Base-by-base conservation (phyloP, 2,113 vertebrate species). In the Sarotherodon lohbergeri region DNA sequence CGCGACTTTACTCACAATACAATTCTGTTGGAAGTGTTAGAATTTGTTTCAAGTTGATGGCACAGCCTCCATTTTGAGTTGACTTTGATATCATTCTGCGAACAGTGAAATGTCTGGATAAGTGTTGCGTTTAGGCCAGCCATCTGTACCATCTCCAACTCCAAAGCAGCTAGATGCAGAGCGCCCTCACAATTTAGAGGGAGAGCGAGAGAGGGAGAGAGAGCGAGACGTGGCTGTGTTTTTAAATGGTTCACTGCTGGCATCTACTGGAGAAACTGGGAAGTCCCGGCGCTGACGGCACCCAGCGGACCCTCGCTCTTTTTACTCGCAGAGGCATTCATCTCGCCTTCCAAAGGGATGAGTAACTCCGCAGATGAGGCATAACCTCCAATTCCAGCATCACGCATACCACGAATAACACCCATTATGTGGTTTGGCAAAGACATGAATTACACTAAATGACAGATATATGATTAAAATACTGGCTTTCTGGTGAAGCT, bases 1-100 rank as follows among this genome's bases (percentile, higher is more conserved):
- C 7, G 80, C 82, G 89, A 93, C 92, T 95, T 93, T 93, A 56
- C 88, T 96, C 94, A 96, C 95, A 96, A 95, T 96, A 93, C 95
- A 95, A 93, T 95, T 94, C 93, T 95, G 93, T 96, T 92, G 94
- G 93, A 94, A 95, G 94, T 96, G 95, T 95, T 94, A 96, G 92
- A 95, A 95, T 94, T 94, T 91, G 93, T 95, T 94, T 95, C 90
- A 88, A 96, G 93, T 95, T 93, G 94, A 94, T 96, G 94, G 95
- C 95, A 95, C 93, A 93, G 91, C 89, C 94, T 95, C 93, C 92
- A 95, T 95, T 95, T 95, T 95, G 92, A 94, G 94, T 93, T 95
- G 95, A 95, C 94, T 95, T 95, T 95, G 95, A 95, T 96, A 94
- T 94, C 93, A 91, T 91, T 92, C 88, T 93, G 94, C 90, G 91